Evolutionary conservation across 2,888 invertebrate genomes (phyloP).

Genomic region (Stenolophus ochropezus): DNA sequence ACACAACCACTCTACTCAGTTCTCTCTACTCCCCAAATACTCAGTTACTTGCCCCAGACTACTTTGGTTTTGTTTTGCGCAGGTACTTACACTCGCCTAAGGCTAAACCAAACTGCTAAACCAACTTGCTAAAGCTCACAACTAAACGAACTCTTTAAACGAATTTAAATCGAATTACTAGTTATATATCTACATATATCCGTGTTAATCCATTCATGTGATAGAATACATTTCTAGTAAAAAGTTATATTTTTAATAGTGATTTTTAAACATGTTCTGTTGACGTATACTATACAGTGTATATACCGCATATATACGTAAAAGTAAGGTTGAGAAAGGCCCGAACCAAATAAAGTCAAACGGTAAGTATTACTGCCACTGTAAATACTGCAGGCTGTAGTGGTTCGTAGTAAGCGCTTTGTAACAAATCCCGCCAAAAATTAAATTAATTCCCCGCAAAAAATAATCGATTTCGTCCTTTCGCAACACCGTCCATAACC

Average conservation of each 20-base stretch:
- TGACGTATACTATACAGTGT: conserved; percentile 52
- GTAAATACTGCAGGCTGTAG: conserved; percentile 41
- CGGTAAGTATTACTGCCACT: conserved; percentile 52
- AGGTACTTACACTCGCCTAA: conserved; percentile 47
- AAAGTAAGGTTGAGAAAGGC: conserved; percentile 35
- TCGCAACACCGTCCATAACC: conserved; percentile 54
- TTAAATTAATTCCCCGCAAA: conserved; percentile 42
- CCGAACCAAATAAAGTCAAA: conserved; percentile 48
- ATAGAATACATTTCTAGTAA: conserved; percentile 56
- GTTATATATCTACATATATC: conserved; percentile 46
- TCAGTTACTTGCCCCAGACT: not conserved
- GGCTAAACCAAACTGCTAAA: conserved; percentile 53
- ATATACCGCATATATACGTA: conserved; percentile 37
- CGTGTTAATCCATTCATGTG: conserved; percentile 55
- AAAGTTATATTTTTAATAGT: conserved; percentile 56
- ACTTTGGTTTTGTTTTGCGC: conserved; percentile 43
- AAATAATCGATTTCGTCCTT: conserved; percentile 56
- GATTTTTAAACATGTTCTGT: conserved; percentile 49
- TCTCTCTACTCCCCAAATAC: no score
- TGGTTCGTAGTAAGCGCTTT: conserved; percentile 47
- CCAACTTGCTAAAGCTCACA: conserved; percentile 16
- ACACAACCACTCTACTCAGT: not conserved
- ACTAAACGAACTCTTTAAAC: conserved; percentile 50
- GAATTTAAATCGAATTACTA: conserved; percentile 55
- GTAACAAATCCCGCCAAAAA: conserved; percentile 57